phyloP scores from a whole-genome alignment of 2,113 vertebrate genomes.

The Amblyopsis rosae region DNA sequence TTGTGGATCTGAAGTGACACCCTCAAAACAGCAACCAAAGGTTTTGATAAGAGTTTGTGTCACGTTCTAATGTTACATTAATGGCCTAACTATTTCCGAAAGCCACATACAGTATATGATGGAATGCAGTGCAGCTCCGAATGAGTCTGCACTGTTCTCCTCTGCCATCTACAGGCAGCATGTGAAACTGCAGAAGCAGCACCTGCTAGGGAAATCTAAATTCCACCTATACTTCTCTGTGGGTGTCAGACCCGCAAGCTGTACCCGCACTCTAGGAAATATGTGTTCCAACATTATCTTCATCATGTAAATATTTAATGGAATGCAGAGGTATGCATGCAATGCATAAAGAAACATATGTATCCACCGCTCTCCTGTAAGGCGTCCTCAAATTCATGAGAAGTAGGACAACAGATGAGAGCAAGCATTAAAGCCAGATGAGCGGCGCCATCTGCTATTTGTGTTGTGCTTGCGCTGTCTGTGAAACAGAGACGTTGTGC shows the following conservation, averaged over 20 bases:
- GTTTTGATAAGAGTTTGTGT: slow-evolving; percentile 13
- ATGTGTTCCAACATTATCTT: not conserved
- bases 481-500: slow-evolving; percentile 49
- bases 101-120: slow-evolving; percentile 15
- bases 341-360: slow-evolving; percentile 22
- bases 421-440: slow-evolving; percentile 78
- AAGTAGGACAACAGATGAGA: slow-evolving; percentile 69
- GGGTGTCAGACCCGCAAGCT: not conserved
- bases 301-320: slow-evolving; percentile 8
- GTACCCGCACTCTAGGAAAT: not conserved
- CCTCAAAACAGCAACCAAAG: slow-evolving; percentile 12
- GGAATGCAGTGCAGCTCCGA: slow-evolving; percentile 12
- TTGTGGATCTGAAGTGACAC: not conserved
- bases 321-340: not conserved
- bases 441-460: slow-evolving; percentile 80
- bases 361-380: slow-evolving; percentile 6
- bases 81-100: not conserved
- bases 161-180: slow-evolving; percentile 72
- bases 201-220: slow-evolving; percentile 21
- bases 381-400: slow-evolving; percentile 37
- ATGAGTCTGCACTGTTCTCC: slow-evolving; percentile 54
- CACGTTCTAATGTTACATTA: slow-evolving; percentile 16
- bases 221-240: not conserved
- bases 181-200: slow-evolving; percentile 51
- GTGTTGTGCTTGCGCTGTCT: slow-evolving; percentile 55